Evolutionary conservation across 2,797 vertebrate genomes (phyloP).

Genomic region (Okamejei kenojei): DNA sequence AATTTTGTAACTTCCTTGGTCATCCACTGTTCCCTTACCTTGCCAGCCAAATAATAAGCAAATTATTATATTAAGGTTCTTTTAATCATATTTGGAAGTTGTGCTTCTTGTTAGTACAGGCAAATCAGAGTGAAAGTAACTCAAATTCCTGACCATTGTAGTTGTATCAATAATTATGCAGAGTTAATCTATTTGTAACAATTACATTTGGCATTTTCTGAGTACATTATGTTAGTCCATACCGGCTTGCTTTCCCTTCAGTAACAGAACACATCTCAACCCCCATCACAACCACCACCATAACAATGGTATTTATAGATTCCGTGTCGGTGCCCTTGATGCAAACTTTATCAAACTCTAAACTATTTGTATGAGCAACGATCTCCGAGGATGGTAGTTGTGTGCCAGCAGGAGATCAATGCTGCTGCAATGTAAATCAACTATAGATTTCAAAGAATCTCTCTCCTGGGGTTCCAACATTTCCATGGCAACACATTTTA

Average conservation of each 20-base stretch:
- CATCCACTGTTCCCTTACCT: not conserved
- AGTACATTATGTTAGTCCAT: too few relatives aligned
- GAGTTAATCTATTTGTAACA: too few relatives aligned
- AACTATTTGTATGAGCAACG: not conserved
- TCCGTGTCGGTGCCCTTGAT: not conserved
- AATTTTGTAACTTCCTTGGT: too few relatives aligned
- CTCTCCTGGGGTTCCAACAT: slow-evolving; percentile 1
- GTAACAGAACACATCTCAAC: not conserved
- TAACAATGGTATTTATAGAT: not conserved
- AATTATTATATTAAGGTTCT: not conserved
- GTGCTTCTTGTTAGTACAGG: not conserved
- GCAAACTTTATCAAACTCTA: not conserved
- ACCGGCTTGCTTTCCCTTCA: too few relatives aligned
- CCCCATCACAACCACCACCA: not conserved
- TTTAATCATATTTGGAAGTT: not conserved
- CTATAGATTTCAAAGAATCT: slow-evolving; percentile 18
- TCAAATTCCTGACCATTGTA: too few relatives aligned
- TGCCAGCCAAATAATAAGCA: not conserved
- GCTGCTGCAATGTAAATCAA: slow-evolving; percentile 32
- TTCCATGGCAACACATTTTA: slow-evolving; percentile 20
- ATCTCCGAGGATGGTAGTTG: not conserved
- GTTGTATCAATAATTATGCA: too few relatives aligned
- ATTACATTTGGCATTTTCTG: too few relatives aligned
- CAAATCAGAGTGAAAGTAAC: too few relatives aligned
- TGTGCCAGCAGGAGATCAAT: not conserved